Percentiles rank a stretch among this genome's conserved stretches.
These are phyloP conservation scores for Hapalemur alaotrensis DNA, from an alignment of 2,797 vertebrate species.

Conservation along the genomic window DNA sequence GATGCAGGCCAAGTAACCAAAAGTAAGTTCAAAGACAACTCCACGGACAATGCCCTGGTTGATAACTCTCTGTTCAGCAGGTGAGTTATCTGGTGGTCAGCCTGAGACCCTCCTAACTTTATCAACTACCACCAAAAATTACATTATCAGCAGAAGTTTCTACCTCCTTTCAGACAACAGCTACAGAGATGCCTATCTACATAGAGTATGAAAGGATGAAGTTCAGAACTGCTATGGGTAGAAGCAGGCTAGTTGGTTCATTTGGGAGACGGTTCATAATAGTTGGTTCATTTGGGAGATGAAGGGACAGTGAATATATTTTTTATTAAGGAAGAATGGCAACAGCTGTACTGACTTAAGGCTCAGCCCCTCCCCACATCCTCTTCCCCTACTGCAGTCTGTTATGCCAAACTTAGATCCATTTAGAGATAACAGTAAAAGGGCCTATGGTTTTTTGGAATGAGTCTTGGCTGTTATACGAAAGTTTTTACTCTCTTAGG, in stretches of 20 bases:
- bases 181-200: background rate
- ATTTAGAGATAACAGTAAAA: slow-evolving; percentile 16
- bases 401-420: slow-evolving; percentile 28
- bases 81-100: background rate
- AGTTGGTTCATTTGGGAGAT: background rate
- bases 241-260: background rate
- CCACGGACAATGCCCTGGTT: background rate
- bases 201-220: background rate
- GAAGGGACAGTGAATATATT: background rate
- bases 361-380: background rate
- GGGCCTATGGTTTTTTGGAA: slow-evolving; percentile 10
- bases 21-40: background rate
- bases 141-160: background rate
- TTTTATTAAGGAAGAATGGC: background rate
- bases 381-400: background rate
- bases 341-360: background rate
- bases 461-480: background rate
- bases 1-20: background rate
- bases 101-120: background rate
- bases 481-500: background rate
- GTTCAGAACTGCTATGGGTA: background rate
- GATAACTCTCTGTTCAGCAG: background rate
- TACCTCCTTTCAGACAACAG: background rate
- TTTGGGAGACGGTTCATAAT: background rate
- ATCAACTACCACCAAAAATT: background rate